A percentile compares a stretch with the other conserved stretches of the same genome.
phyloP scores from a whole-genome alignment of 2,888 invertebrate species.

The Nomada ferruginata region DNA sequence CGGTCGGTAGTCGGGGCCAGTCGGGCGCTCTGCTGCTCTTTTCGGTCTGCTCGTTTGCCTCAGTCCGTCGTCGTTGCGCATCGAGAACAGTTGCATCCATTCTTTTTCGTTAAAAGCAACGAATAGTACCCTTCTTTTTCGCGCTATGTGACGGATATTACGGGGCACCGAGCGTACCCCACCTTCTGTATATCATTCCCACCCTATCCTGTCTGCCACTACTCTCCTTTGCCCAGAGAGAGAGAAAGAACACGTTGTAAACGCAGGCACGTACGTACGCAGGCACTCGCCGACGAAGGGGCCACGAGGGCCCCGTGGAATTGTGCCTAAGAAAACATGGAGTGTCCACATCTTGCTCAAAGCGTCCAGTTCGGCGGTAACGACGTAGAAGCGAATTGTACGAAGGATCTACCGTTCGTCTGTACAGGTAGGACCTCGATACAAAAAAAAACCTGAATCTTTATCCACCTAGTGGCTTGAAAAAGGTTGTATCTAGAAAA shows the following conservation, averaged over 20 bases:
- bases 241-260: constrained; percentile 64
- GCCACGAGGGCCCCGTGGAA: constrained; percentile 75
- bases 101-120: constrained; percentile 62
- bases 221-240: constrained; percentile 55
- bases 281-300: constrained; percentile 64
- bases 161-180: constrained; percentile 64
- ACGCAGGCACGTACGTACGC: constrained; percentile 66
- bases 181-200: constrained; percentile 57
- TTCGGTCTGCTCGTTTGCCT: constrained; percentile 64
- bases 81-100: constrained; percentile 64
- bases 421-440: constrained; percentile 86
- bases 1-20: constrained; percentile 73
- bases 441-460: constrained; percentile 41
- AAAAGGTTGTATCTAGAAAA: constrained; percentile 10
- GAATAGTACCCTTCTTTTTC: constrained; percentile 58
- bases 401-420: constrained; percentile 86
- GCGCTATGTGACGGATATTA: constrained; percentile 57
- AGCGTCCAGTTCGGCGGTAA: constrained; percentile 85
- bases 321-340: constrained; percentile 85
- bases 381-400: constrained; percentile 79
- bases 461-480: constrained; percentile 39
- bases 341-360: constrained; percentile 89
- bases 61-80: constrained; percentile 72
- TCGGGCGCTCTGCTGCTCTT: constrained; percentile 68
- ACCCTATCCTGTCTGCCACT: constrained; percentile 52